phyloP scores from a whole-genome alignment of 2,888 invertebrate genomes.

The Gastracanthus pulcherrimus region DNA sequence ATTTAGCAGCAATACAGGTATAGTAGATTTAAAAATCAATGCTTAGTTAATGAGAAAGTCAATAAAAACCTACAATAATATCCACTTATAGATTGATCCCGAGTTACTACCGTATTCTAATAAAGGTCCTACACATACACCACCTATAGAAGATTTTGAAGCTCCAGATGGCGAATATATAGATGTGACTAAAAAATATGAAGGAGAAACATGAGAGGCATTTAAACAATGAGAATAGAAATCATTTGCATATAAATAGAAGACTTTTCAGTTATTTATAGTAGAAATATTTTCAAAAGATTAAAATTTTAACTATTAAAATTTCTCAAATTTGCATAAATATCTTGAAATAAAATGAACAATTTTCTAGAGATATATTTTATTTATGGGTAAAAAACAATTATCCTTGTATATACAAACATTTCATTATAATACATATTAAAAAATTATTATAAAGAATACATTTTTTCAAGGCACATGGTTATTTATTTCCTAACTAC shows the following conservation, averaged over 20 bases:
- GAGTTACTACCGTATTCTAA: constrained; percentile 84
- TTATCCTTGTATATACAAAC: constrained; percentile 38
- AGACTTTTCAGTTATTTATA: neutral
- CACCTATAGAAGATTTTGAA: constrained; percentile 88
- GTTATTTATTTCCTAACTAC: neutral
- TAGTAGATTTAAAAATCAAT: constrained; percentile 17
- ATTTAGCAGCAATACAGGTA: constrained; percentile 91
- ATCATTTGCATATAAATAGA: neutral
- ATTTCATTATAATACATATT: constrained; percentile 35
- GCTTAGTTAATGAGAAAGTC: constrained; percentile 9
- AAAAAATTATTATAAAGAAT: constrained; percentile 72
- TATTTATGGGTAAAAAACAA: constrained; percentile 37
- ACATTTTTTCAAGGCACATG: neutral
- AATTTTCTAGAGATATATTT: constrained; percentile 25
- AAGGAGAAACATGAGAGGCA: constrained; percentile 60
- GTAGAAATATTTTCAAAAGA: neutral
- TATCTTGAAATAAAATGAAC: neutral
- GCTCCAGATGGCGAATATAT: constrained; percentile 94
- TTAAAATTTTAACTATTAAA: neutral
- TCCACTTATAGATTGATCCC: constrained; percentile 83
- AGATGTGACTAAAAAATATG: constrained; percentile 85
- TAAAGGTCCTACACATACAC: constrained; percentile 89
- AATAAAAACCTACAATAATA: constrained; percentile 1
- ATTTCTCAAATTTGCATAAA: neutral
- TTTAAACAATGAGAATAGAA: neutral